These are phyloP conservation scores for Habropoda laboriosa DNA, from an alignment of 1,140 invertebrate species.

Conservation along the genomic window DNA sequence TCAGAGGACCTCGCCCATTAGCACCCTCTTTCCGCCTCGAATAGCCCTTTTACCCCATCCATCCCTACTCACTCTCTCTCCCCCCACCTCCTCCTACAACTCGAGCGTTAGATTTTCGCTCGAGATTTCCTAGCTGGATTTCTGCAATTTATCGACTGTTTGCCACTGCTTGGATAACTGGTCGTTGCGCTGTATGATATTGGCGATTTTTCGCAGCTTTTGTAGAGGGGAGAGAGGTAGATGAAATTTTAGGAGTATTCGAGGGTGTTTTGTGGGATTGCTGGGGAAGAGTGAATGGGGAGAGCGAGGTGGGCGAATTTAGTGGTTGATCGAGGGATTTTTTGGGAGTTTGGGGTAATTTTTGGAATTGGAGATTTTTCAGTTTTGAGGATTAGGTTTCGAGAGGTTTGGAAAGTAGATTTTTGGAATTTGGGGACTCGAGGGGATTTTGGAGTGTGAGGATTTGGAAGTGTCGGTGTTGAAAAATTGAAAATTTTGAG, in stretches of 20 bases:
- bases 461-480: too few species aligned
- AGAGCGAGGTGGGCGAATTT: background rate
- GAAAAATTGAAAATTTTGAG: background rate
- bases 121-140: conserved; percentile 13
- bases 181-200: background rate
- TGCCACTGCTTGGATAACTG: background rate
- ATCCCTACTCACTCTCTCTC: too few species aligned
- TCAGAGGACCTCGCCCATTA: conserved; percentile 7
- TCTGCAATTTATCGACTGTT: conserved; percentile 34
- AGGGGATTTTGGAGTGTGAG: too few species aligned
- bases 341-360: too few species aligned
- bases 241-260: background rate
- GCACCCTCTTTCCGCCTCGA: conserved; percentile 21
- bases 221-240: too few species aligned
- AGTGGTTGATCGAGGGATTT: too few species aligned
- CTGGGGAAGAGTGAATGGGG: background rate
- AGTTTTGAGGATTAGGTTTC: too few species aligned
- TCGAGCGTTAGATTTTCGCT: background rate
- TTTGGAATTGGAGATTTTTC: too few species aligned
- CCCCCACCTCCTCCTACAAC: background rate
- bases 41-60: background rate
- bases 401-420: too few species aligned
- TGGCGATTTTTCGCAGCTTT: background rate
- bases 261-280: background rate
- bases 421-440: background rate